Evolutionary conservation across 2,888 invertebrate genomes (phyloP).

Genomic region (Synanthedon tipuliformis): DNA sequence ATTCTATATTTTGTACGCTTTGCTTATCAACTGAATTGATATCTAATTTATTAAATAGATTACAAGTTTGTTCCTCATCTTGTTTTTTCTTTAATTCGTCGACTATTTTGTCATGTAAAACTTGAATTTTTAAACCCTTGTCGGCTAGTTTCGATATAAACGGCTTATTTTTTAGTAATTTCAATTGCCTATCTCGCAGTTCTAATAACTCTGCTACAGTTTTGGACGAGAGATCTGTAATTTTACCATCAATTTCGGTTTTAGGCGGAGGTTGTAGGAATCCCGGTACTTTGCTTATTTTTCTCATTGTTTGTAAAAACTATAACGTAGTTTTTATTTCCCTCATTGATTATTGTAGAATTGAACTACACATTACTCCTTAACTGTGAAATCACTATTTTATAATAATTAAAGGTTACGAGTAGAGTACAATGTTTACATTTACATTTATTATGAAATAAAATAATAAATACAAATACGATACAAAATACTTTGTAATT

Average conservation of each 20-base stretch:
- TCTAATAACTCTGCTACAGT: slow-evolving; percentile 59
- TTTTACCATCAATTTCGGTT: slow-evolving; percentile 66
- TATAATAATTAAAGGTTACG: no score
- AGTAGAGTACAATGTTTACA: no score
- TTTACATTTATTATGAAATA: no score
- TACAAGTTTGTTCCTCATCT: slow-evolving; percentile 61
- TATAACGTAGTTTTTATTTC: no score
- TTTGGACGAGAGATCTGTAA: slow-evolving; percentile 58
- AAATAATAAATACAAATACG: no score
- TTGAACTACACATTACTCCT: no score
- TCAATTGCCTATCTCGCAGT: slow-evolving; percentile 66
- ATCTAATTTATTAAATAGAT: slow-evolving; percentile 60
- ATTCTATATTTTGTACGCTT: slow-evolving; percentile 68
- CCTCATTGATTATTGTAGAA: no score
- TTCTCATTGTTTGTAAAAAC: slow-evolving; percentile 13
- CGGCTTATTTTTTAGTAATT: slow-evolving; percentile 61
- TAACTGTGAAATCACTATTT: no score
- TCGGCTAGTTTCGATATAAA: slow-evolving; percentile 70
- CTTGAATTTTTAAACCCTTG: slow-evolving; percentile 69
- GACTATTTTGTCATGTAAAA: slow-evolving; percentile 55
- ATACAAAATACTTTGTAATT: no score
- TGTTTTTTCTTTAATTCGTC: slow-evolving; percentile 57
- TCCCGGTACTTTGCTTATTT: slow-evolving; percentile 57
- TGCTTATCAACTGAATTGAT: slow-evolving; percentile 50
- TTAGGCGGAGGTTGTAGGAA: slow-evolving; percentile 46